phyloP scores from a whole-genome alignment of 1,140 invertebrate genomes.

The Contarinia nasturtii region DNA sequence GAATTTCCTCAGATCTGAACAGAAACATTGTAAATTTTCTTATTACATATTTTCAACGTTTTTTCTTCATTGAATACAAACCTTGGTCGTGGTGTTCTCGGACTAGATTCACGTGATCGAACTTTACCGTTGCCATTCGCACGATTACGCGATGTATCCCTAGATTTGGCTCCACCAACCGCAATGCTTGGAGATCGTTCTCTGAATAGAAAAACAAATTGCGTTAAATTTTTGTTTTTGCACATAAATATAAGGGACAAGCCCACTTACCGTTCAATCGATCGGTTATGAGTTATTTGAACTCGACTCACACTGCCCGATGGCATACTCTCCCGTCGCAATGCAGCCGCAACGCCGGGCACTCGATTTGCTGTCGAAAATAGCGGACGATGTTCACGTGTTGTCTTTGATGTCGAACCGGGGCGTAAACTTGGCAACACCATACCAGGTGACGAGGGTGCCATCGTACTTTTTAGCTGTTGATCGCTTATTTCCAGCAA shows the following conservation, averaged over 20 bases:
- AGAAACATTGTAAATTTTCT: neutral
- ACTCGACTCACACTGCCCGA: constrained; percentile 17
- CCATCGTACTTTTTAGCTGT: constrained; percentile 32
- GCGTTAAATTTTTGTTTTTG: neutral
- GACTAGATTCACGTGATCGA: constrained; percentile 47
- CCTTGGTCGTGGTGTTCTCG: constrained; percentile 40
- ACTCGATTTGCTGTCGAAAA: constrained; percentile 37
- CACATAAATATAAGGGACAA: neutral
- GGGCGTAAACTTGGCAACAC: constrained; percentile 7
- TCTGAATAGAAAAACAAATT: neutral
- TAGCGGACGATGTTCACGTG: constrained; percentile 28
- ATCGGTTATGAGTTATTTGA: constrained; percentile 20
- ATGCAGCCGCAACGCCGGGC: constrained; percentile 46
- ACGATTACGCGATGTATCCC: constrained; percentile 15
- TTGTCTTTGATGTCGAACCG: no score
- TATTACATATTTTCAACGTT: no score
- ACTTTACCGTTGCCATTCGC: constrained; percentile 18
- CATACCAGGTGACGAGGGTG: constrained; percentile 14
- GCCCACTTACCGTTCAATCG: constrained; percentile 15
- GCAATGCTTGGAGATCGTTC: neutral
- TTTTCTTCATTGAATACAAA: no score
- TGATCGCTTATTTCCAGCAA: constrained; percentile 65
- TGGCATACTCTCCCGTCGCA: constrained; percentile 29
- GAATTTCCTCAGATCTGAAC: constrained; percentile 59
- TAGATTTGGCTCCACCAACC: neutral